Evolutionary conservation across 2,888 invertebrate species (phyloP).

Genomic region (Eueremaeus valkanovi): DNA sequence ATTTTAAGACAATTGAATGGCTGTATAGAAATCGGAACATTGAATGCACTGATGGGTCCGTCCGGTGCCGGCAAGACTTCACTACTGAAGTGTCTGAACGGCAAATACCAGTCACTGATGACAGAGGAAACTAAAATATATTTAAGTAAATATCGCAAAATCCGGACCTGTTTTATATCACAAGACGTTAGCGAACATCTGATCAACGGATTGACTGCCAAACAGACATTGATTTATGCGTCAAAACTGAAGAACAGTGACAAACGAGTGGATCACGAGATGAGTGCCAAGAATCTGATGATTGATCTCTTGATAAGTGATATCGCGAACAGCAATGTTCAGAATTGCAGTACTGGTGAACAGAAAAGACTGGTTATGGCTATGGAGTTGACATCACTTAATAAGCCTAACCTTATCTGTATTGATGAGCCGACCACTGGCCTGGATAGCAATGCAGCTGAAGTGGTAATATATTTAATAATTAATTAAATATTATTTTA

Average conservation of each 20-base stretch:
- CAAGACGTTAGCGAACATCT: constrained; percentile 28
- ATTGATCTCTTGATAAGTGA: constrained; percentile 25
- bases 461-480: constrained; percentile 10
- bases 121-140: constrained; percentile 1
- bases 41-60: constrained; percentile 29
- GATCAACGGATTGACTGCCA: constrained; percentile 7
- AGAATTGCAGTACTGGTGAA: constrained; percentile 29
- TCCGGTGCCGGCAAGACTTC: constrained; percentile 29
- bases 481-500: too few species aligned
- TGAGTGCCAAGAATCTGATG: constrained; percentile 13
- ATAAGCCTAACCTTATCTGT: constrained; percentile 20
- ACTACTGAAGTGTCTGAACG: constrained; percentile 13
- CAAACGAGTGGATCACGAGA: not conserved
- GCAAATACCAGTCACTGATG: constrained; percentile 14
- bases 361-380: constrained; percentile 26
- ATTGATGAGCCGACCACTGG: constrained; percentile 35
- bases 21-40: constrained; percentile 12
- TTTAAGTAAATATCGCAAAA: constrained; percentile 8
- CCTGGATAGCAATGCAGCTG: constrained; percentile 27
- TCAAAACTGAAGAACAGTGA: constrained; percentile 22
- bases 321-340: constrained; percentile 9
- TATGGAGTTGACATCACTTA: constrained; percentile 24
- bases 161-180: constrained; percentile 23
- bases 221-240: constrained; percentile 25
- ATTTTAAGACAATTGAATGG: constrained; percentile 22